These are phyloP conservation scores for Trichonephila clavipes DNA, from an alignment of 1,140 invertebrate species.

Conservation along the genomic window DNA sequence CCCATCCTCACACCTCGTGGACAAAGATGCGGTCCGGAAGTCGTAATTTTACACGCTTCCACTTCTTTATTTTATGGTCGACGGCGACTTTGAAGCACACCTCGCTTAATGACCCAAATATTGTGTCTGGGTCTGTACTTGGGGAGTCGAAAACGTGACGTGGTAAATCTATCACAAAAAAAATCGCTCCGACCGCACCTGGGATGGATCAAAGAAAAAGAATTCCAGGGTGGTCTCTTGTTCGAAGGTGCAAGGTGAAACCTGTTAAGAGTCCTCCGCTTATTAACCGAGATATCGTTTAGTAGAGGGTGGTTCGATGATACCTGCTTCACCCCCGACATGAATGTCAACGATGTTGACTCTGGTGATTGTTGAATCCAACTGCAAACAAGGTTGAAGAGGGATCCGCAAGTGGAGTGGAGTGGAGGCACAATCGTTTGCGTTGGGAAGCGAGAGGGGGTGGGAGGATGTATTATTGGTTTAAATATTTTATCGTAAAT, in stretches of 20 bases:
- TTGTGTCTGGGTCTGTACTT: not conserved
- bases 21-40: not conserved
- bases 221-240: not conserved
- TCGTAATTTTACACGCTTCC: not conserved
- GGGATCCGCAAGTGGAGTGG: conserved; percentile 43
- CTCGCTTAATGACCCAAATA: not conserved
- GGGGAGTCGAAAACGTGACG: not conserved
- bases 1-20: not conserved
- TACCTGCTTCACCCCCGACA: too few relatives aligned
- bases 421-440: not conserved
- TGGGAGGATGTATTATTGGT: too few relatives aligned
- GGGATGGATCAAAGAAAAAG: not conserved
- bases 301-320: not conserved
- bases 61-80: not conserved
- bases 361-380: not conserved
- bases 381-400: conserved; percentile 15
- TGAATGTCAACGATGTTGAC: conserved; percentile 36
- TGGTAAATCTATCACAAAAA: not conserved
- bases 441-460: too few relatives aligned
- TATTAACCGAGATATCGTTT: conserved; percentile 14
- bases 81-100: not conserved
- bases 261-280: not conserved
- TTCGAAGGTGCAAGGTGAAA: conserved; percentile 33
- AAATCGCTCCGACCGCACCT: not conserved
- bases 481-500: too few relatives aligned